Percentiles rank a stretch among this genome's conserved stretches.
phyloP scores from a whole-genome alignment of 2,113 vertebrate species.

The Dipodomys merriami region DNA sequence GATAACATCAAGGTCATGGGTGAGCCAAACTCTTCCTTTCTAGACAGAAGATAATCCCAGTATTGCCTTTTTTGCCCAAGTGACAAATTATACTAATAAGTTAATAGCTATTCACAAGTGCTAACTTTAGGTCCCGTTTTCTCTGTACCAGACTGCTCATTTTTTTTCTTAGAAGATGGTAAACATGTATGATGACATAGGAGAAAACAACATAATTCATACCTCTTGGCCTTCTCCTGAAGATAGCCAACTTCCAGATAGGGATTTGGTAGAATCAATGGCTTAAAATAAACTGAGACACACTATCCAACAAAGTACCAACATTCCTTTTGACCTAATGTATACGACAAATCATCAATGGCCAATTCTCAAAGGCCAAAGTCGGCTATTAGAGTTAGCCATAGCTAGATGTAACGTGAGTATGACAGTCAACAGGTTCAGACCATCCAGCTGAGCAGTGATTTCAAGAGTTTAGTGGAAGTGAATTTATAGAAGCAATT shows the following conservation, averaged over 20 bases:
- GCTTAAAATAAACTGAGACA: slow-evolving; percentile 59
- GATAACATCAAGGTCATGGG: background rate
- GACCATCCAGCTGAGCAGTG: background rate
- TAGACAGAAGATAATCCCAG: background rate
- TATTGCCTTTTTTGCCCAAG: background rate
- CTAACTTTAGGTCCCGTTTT: background rate
- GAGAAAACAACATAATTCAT: slow-evolving; percentile 12
- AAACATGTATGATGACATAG: background rate
- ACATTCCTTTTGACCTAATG: background rate
- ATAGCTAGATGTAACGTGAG: background rate
- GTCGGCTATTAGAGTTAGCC: slow-evolving; percentile 6
- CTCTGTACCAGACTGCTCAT: background rate
- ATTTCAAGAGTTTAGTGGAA: slow-evolving; percentile 25
- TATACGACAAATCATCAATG: background rate
- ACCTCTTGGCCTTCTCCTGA: slow-evolving; percentile 36
- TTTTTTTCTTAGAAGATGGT: background rate
- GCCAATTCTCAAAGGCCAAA: background rate
- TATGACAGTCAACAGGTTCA: background rate
- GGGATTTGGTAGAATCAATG: slow-evolving; percentile 36
- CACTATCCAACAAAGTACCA: slow-evolving; percentile 30
- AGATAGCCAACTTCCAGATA: background rate
- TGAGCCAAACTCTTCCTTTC: too few species aligned
- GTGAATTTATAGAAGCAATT: slow-evolving; percentile 7
- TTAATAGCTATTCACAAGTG: slow-evolving; percentile 9
- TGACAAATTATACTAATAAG: background rate